Base-by-base conservation (phyloP, 2,888 invertebrate species). In the Troilus luridus region DNA sequence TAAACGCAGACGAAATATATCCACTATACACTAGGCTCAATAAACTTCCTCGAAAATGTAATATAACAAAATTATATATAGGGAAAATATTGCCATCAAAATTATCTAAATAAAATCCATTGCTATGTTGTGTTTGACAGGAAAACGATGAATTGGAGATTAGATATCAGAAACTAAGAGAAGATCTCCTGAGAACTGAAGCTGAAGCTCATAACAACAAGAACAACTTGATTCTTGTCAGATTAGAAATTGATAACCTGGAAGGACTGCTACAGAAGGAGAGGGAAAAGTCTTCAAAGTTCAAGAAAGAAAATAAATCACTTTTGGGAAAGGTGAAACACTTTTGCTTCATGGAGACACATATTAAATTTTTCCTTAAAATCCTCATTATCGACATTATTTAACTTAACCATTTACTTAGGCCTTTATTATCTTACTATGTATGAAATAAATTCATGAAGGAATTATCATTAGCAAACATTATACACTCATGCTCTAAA, bases 121-220 rank as follows among this genome's bases (percentile, higher is more conserved):
- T n/a, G n/a, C n/a, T n/a, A n/a, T n/a, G n/a, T 60, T 60, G 12
- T 6, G 9, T 62, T 10, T 64, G 10, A 19, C 6, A 85, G 85
- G 85, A 58, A 58, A 85, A 85, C 14, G n/a, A 85, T 21, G 85
- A 85, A n/a, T 21, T 56, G 54, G 85, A 85, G n/a, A n/a, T 8
- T 0, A 85, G 85, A 56, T 85, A 21, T 41, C 85, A 85, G 5
- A 85, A 58, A 58, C 56, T 85, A n/a, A 54, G 85, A 27, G 85
- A 85, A n/a, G 85, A 85, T 12, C 85, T 85, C n/a, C 56, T 85
- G n/a, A 85, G 12, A 58, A 85, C 56, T 17, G 85, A 85, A 58
- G 85, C 56, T 11, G 85, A 85, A 85, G 85, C 85, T 14, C 54
- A 58, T 14, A 85, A 85, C 85, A 85, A 85, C 85, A 85, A 85